A percentile compares a stretch with the other conserved stretches of the same genome.
Conservation (phyloP, 2,113 vertebrate species). For the Octodon degus region DNA sequence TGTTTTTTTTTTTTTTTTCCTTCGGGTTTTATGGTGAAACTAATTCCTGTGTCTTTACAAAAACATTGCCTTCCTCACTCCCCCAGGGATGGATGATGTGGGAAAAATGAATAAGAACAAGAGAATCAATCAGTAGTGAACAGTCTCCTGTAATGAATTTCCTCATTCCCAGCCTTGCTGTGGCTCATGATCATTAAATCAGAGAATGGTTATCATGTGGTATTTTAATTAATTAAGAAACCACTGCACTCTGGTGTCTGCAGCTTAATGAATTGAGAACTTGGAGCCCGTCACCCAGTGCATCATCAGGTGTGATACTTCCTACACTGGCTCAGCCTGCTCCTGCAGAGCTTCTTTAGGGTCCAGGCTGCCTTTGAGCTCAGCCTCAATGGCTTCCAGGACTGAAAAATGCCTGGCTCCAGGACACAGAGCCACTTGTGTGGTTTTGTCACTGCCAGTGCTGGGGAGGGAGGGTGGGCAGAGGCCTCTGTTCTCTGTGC, state of each 20-base stretch:
- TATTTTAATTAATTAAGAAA: slow-evolving; percentile 74
- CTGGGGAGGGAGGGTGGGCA: background rate
- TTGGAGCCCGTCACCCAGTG: background rate
- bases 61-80: background rate
- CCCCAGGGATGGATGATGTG: background rate
- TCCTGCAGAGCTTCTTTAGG: background rate
- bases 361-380: background rate
- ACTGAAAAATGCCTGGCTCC: background rate
- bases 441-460: background rate
- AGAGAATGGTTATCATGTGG: slow-evolving; percentile 47
- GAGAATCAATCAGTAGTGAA: background rate
- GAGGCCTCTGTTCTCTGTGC: background rate
- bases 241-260: background rate
- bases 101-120: slow-evolving; percentile 23
- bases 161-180: slow-evolving; percentile 21
- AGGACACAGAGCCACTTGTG: background rate
- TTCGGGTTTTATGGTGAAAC: slow-evolving; percentile 27
- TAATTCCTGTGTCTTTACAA: slow-evolving; percentile 54
- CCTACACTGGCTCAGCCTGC: fast-evolving
- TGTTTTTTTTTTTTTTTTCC: background rate
- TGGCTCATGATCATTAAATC: slow-evolving; percentile 58
- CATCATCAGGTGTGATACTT: background rate
- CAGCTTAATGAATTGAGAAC: slow-evolving; percentile 39
- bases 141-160: slow-evolving; percentile 54
- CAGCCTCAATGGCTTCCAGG: background rate